phyloP scores from a whole-genome alignment of 2,888 invertebrate genomes.

The Eupithecia insigniata region DNA sequence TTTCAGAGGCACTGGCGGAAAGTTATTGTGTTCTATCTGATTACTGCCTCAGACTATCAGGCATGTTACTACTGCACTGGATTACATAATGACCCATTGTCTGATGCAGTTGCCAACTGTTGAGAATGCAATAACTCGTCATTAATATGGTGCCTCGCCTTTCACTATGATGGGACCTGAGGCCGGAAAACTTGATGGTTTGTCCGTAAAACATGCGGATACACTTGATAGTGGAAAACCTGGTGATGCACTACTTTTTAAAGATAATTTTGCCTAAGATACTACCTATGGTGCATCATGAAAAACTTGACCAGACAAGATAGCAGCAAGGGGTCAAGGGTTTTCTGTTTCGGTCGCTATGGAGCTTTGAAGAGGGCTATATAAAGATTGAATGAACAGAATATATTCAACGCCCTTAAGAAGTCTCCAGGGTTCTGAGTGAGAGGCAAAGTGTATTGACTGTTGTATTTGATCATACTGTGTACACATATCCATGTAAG shows the following conservation, averaged over 20 bases:
- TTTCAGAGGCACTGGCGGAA: constrained; percentile 95
- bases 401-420: constrained; percentile 65
- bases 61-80: constrained; percentile 79
- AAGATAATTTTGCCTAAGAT: constrained; percentile 47
- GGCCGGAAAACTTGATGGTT: constrained; percentile 84
- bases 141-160: constrained; percentile 83
- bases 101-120: constrained; percentile 70
- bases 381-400: constrained; percentile 28
- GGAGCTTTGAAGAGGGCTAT: constrained; percentile 78
- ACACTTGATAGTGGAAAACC: constrained; percentile 83
- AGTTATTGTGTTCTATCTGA: constrained; percentile 85
- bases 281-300: constrained; percentile 75
- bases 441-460: constrained; percentile 76
- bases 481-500: constrained; percentile 82
- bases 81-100: constrained; percentile 71
- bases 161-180: constrained; percentile 82
- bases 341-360: constrained; percentile 82
- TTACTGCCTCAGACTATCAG: constrained; percentile 78
- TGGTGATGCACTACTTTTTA: constrained; percentile 79
- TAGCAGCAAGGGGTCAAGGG: constrained; percentile 82
- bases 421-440: constrained; percentile 83
- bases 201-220: constrained; percentile 78
- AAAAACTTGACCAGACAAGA: constrained; percentile 82
- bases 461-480: constrained; percentile 67
- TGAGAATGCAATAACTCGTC: constrained; percentile 85